A percentile compares a stretch with the other conserved stretches of the same genome.
These are phyloP conservation scores for Lymantria monacha DNA, from an alignment of 2,888 invertebrate species.

Conservation along the genomic window DNA sequence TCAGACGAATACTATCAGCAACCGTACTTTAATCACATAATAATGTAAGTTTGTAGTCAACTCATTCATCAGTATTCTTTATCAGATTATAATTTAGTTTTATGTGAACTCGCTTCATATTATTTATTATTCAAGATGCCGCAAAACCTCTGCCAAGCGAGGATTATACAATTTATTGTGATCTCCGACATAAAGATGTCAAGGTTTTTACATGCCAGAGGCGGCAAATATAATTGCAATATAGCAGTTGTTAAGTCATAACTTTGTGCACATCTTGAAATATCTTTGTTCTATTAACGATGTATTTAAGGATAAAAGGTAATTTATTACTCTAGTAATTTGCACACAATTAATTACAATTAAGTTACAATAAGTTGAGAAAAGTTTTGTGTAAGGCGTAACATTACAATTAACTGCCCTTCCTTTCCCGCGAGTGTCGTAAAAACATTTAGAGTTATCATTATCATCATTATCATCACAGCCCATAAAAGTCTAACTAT, in stretches of 20 bases:
- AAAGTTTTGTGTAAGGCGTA: no score
- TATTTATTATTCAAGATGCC: background rate
- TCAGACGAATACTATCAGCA: no score
- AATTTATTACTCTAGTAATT: background rate
- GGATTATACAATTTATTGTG: conserved; percentile 23
- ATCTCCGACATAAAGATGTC: conserved; percentile 43
- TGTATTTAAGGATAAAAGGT: background rate
- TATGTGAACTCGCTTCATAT: conserved; percentile 6
- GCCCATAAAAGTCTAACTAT: no score
- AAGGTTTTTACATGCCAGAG: conserved; percentile 38
- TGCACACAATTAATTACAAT: no score
- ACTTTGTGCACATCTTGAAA: conserved; percentile 26
- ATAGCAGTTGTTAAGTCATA: conserved; percentile 39
- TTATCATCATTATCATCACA: no score
- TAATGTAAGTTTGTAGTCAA: no score
- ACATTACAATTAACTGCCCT: no score
- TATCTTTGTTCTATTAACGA: conserved; percentile 9
- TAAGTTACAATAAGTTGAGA: no score
- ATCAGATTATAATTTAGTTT: conserved; percentile 14
- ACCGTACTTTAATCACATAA: no score
- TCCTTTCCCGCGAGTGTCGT: no score
- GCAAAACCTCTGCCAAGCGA: background rate
- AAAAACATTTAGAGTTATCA: no score
- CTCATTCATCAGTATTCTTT: no score
- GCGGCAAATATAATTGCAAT: conserved; percentile 32